Evolutionary conservation across 2,797 vertebrate genomes (phyloP).

Genomic region (Circus cinereus): DNA sequence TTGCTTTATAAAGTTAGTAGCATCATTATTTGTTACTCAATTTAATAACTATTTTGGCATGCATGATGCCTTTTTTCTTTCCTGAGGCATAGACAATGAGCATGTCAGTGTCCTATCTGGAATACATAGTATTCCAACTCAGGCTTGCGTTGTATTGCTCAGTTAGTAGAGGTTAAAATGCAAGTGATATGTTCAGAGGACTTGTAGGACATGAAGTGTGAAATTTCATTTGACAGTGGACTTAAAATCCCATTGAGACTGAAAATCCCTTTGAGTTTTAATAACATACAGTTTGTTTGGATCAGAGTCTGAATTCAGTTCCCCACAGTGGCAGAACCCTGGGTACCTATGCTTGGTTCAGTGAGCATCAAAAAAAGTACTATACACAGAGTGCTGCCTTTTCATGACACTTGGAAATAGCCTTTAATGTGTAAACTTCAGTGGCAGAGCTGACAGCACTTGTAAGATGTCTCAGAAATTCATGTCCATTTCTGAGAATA

Average conservation of each 20-base stretch:
- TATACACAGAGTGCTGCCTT: background rate
- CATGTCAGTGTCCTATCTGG: background rate
- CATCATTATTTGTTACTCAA: background rate
- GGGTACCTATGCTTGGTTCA: background rate
- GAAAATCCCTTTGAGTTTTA: background rate
- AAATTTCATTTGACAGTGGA: background rate
- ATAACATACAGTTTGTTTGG: background rate
- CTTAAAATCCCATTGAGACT: background rate
- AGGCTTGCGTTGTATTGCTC: background rate
- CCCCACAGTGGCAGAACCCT: background rate
- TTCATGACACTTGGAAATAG: too few species aligned
- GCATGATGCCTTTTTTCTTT: background rate
- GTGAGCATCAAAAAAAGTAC: background rate
- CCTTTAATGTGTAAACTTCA: background rate
- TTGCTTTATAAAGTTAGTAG: background rate
- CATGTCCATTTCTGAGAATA: background rate
- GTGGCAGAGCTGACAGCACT: background rate
- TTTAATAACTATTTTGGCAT: background rate
- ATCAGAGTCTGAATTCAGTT: background rate
- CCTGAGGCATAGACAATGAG: background rate
- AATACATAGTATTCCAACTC: background rate
- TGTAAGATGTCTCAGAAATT: background rate
- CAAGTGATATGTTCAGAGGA: background rate
- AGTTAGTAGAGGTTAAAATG: background rate
- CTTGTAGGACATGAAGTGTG: background rate